phyloP scores from a whole-genome alignment of 2,888 invertebrate species.

The Coleophora flavipennella region DNA sequence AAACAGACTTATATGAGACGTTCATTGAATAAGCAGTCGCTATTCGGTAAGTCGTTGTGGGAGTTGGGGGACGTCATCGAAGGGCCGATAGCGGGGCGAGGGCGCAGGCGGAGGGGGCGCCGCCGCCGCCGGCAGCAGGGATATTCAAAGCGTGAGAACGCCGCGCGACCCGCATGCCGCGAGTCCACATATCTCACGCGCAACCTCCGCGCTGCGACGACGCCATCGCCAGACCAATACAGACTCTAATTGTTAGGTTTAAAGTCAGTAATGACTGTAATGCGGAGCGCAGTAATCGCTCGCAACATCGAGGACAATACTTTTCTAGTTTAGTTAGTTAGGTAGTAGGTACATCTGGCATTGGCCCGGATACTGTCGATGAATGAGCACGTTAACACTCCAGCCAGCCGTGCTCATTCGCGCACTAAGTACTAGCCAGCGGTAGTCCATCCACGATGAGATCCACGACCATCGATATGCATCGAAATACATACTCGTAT shows the following conservation, averaged over 20 bases:
- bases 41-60: conserved; percentile 31
- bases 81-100: conserved; percentile 48
- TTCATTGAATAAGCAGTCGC: conserved; percentile 60
- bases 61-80: conserved; percentile 61
- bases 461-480: background rate
- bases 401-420: too few species aligned
- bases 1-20: conserved; percentile 49
- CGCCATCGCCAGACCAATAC: conserved; percentile 30
- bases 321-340: conserved; percentile 73
- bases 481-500: too few species aligned
- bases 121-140: conserved; percentile 57
- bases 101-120: conserved; percentile 22
- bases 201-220: conserved; percentile 48
- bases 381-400: conserved; percentile 51
- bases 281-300: conserved; percentile 55
- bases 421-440: too few species aligned
- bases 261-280: conserved; percentile 35
- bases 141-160: conserved; percentile 73
- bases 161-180: conserved; percentile 68
- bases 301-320: conserved; percentile 70
- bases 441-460: too few species aligned
- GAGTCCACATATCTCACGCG: conserved; percentile 72
- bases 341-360: conserved; percentile 69
- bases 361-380: conserved; percentile 68
- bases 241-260: conserved; percentile 31